These are phyloP conservation scores for Cranoglanis bouderius DNA, from an alignment of 2,113 vertebrate genomes.

Conservation along the genomic window DNA sequence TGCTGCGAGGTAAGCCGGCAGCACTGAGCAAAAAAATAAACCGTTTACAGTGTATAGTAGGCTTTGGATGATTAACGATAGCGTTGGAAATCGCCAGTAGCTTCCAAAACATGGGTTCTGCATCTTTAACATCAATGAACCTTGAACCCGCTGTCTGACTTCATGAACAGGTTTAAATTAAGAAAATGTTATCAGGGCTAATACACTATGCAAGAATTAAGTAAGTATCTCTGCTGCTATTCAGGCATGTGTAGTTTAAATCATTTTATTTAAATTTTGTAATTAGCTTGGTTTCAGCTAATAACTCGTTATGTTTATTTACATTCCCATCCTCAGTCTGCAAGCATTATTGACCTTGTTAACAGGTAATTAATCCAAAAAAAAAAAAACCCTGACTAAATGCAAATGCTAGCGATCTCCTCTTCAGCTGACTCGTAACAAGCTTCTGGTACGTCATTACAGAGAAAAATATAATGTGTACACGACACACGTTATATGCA, in stretches of 20 bases:
- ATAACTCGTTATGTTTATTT: not conserved
- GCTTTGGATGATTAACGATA: not conserved
- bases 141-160: not conserved
- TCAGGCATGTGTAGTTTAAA: not conserved
- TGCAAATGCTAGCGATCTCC: too few species aligned
- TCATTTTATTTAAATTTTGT: not conserved
- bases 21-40: not conserved
- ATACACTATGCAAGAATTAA: not conserved
- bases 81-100: not conserved
- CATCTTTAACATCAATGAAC: not conserved
- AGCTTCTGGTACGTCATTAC: too few species aligned
- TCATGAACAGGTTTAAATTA: not conserved
- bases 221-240: not conserved
- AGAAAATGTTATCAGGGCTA: conserved; percentile 1
- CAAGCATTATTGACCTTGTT: not conserved
- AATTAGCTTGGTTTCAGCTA: not conserved
- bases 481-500: too few species aligned
- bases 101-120: not conserved
- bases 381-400: not conserved
- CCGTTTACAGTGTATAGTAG: not conserved
- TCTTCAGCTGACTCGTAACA: too few species aligned
- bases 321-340: not conserved
- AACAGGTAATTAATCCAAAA: not conserved
- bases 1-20: not conserved
- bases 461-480: too few species aligned